Evolutionary conservation across 1,140 invertebrate genomes (phyloP).

Genomic region (Drosophila lini): DNA sequence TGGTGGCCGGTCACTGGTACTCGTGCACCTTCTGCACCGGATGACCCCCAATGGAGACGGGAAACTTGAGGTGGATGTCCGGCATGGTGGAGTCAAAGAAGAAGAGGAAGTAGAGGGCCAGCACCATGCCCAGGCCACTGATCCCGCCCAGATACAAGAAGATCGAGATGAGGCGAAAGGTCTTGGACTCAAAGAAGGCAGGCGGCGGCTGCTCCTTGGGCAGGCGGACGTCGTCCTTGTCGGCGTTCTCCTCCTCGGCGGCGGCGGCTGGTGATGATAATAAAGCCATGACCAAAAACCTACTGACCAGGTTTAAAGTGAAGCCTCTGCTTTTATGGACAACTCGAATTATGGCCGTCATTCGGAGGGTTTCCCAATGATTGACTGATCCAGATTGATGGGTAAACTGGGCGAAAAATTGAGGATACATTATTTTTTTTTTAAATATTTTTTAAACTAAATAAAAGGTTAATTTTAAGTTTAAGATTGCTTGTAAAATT

Average conservation of each 20-base stretch:
- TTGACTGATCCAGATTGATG: constrained; percentile 15
- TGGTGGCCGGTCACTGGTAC: constrained; percentile 51
- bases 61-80: constrained; percentile 78
- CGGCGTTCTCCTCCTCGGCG: background rate
- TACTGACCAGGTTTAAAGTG: background rate
- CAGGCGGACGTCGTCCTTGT: constrained; percentile 48
- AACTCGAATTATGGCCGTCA: constrained; percentile 47
- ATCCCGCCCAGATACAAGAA: constrained; percentile 76
- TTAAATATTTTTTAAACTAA: background rate
- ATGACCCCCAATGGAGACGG: constrained; percentile 75
- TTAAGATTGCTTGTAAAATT: too few relatives aligned
- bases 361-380: constrained; percentile 20
- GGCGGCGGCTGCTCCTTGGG: constrained; percentile 59
- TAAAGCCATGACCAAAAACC: constrained; percentile 16
- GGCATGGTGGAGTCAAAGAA: constrained; percentile 82
- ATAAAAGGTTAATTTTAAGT: background rate
- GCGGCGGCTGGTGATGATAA: background rate
- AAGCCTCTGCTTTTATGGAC: constrained; percentile 8
- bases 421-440: too few relatives aligned
- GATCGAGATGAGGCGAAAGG: constrained; percentile 73
- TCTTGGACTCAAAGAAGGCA: constrained; percentile 73
- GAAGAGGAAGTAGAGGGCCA: constrained; percentile 73
- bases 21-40: constrained; percentile 79
- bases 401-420: background rate
- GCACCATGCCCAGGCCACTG: constrained; percentile 71